Evolutionary conservation across 2,888 invertebrate genomes (phyloP).

Genomic region (Drosophila quinaria): DNA sequence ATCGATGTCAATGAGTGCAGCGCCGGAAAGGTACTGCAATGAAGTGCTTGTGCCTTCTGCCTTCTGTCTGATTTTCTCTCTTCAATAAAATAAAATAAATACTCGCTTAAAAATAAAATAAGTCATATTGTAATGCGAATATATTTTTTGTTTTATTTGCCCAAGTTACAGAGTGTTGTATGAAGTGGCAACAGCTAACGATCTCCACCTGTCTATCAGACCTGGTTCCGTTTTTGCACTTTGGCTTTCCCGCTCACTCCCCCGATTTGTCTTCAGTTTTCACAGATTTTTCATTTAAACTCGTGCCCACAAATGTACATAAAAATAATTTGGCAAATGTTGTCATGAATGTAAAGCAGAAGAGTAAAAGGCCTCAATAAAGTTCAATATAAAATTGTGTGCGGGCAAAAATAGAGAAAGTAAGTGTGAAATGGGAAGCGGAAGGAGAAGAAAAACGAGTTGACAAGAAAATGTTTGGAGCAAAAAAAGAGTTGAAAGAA

Average conservation of each 20-base stretch:
- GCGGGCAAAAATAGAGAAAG: not conserved
- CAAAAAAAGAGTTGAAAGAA: not conserved
- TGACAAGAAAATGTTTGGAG: not conserved
- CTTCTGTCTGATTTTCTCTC: conserved; percentile 27
- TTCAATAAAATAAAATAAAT: conserved; percentile 20
- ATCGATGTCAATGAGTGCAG: conserved; percentile 58
- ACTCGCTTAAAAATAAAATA: not conserved
- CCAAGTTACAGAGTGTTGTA: conserved; percentile 26
- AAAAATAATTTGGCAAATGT: conserved; percentile 20
- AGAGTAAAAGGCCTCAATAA: conserved; percentile 13
- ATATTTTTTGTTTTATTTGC: conserved; percentile 49
- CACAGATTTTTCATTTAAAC: conserved; percentile 25
- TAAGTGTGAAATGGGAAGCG: not conserved
- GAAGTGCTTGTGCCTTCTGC: conserved; percentile 24
- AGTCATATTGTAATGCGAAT: conserved; percentile 26
- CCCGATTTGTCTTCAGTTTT: not conserved
- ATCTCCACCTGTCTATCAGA: conserved; percentile 31
- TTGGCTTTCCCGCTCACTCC: not conserved
- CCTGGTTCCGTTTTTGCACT: conserved; percentile 6
- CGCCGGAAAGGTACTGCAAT: conserved; percentile 24
- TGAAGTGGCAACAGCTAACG: conserved; percentile 46
- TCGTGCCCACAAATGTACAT: not conserved
- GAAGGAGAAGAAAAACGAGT: not conserved
- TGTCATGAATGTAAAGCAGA: conserved; percentile 4
- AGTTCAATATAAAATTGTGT: not conserved